A percentile compares a stretch with the other conserved stretches of the same genome.
phyloP scores from a whole-genome alignment of 2,888 invertebrate genomes.

The Andrena chrysosceles region DNA sequence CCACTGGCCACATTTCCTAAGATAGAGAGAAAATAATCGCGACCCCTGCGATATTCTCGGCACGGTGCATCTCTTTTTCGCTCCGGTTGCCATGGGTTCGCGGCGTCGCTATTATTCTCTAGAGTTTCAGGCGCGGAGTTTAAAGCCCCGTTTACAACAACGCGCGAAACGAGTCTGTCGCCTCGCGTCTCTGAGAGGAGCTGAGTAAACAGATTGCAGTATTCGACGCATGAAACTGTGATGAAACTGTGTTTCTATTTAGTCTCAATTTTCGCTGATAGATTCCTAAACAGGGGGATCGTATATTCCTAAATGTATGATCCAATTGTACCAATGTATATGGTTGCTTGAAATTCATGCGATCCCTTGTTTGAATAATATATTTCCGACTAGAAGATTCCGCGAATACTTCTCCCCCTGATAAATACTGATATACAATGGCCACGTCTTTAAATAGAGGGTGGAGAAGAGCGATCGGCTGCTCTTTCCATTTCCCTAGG shows the following conservation, averaged over 20 bases:
- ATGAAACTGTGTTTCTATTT: not conserved
- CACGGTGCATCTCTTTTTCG: conserved; percentile 59
- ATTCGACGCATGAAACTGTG: not conserved
- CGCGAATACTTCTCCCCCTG: conserved; percentile 36
- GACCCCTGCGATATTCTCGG: conserved; percentile 51
- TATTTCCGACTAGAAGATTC: conserved; percentile 22
- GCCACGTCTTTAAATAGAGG: conserved; percentile 60
- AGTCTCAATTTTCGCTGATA: not conserved
- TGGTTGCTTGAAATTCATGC: not conserved
- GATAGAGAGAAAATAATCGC: conserved; percentile 63
- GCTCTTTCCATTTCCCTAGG: not conserved
- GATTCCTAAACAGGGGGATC: not conserved
- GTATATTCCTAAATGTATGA: no score
- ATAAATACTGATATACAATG: conserved; percentile 57
- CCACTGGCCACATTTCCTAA: conserved; percentile 17
- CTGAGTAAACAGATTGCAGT: no score
- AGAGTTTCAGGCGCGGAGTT: conserved; percentile 1
- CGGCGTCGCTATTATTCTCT: conserved; percentile 52
- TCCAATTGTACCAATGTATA: not conserved
- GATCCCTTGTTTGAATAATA: conserved; percentile 11
- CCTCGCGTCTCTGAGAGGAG: no score
- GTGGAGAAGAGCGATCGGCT: conserved; percentile 43
- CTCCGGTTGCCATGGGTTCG: conserved; percentile 29
- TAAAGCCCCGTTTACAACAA: conserved; percentile 23
- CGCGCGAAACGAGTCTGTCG: not conserved